Base-by-base conservation (phyloP, 2,888 invertebrate genomes). In the Apeira syringaria region DNA sequence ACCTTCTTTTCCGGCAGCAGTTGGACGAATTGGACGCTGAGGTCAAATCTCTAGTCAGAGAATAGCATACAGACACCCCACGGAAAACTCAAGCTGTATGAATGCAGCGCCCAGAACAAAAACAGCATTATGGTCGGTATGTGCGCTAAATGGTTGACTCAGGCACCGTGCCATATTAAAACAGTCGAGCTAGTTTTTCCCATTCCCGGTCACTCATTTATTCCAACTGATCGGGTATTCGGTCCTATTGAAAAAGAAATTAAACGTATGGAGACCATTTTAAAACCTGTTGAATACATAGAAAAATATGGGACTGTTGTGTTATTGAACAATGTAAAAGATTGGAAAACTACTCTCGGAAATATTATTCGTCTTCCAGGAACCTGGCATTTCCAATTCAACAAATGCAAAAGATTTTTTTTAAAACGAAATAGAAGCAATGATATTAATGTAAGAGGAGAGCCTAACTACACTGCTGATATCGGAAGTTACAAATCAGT, bases 101-200 rank as follows among this genome's bases (percentile, higher is more conserved):
- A 56, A 26, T 58, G 58, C 22, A 52, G 52, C 0, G 52, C 50
- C 4, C 59, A 58, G 32, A 64, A 59, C 28, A 63, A 61, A 50
- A 61, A 60, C 30, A 36, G 27, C 3, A 53, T 41, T 30, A 47
- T 57, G 47, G n/a, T 59, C 0, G 53, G 55, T 32, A 61, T 61
- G 58, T 53, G 51, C 31, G 10, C 52, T 15, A 40, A 8, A 8
- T 58, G 54, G 55, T 34, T 60, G 3, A 46, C 11, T 42, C 37
- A 35, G 6, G 50, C 43, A 24, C 51, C 47, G 8, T 6, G 4
- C 11, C 37, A 41, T 38, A 34, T 47, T 35, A 39, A 44, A 42
- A 39, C 12, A 36, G 12, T 50, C 0, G 57, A 58, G 5, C 25
- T 56, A 7, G 37, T 59, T 22, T 58, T 58, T 25, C 58, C 55